phyloP scores from a whole-genome alignment of 2,888 invertebrate species.

The Anaspis maculata region DNA sequence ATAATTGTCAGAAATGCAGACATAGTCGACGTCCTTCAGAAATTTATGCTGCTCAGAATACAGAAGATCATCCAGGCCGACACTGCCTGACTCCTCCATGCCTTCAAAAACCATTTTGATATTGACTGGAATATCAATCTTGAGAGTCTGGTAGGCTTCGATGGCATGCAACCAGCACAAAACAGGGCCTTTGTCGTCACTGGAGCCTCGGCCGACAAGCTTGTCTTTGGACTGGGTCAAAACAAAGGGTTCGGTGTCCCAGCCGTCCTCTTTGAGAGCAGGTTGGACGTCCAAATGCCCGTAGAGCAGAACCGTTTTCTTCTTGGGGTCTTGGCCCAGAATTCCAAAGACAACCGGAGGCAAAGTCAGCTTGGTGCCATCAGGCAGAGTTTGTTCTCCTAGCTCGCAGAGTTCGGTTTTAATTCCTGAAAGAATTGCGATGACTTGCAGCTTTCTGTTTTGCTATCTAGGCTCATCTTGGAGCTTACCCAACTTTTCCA shows the following conservation, averaged over 20 bases:
- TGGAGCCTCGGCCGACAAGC: conserved; percentile 79
- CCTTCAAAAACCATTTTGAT: conserved; percentile 91
- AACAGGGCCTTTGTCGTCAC: conserved; percentile 90
- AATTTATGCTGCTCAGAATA: conserved; percentile 64
- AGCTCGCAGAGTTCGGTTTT: conserved; percentile 41
- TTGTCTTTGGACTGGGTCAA: conserved; percentile 82
- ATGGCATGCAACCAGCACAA: conserved; percentile 93
- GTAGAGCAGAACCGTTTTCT: conserved; percentile 91
- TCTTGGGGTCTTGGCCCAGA: conserved; percentile 72
- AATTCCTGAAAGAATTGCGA: too few species aligned
- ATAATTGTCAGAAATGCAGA: conserved; percentile 98
- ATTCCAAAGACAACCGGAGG: conserved; percentile 80
- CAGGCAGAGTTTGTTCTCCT: conserved; percentile 64
- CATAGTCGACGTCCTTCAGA: conserved; percentile 78
- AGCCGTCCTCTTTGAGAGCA: conserved; percentile 85
- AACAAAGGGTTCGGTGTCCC: conserved; percentile 91
- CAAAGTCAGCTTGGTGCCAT: conserved; percentile 64
- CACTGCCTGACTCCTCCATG: conserved; percentile 97
- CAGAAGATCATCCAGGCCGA: conserved; percentile 86
- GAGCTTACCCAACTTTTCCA: conserved; percentile 48
- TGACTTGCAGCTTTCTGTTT: too few species aligned
- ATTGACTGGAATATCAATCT: conserved; percentile 56
- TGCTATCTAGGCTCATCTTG: too few species aligned
- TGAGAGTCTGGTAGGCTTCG: conserved; percentile 72
- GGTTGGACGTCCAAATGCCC: conserved; percentile 99